phyloP scores from a whole-genome alignment of 2,113 vertebrate species.

The Steatornis caripensis region DNA sequence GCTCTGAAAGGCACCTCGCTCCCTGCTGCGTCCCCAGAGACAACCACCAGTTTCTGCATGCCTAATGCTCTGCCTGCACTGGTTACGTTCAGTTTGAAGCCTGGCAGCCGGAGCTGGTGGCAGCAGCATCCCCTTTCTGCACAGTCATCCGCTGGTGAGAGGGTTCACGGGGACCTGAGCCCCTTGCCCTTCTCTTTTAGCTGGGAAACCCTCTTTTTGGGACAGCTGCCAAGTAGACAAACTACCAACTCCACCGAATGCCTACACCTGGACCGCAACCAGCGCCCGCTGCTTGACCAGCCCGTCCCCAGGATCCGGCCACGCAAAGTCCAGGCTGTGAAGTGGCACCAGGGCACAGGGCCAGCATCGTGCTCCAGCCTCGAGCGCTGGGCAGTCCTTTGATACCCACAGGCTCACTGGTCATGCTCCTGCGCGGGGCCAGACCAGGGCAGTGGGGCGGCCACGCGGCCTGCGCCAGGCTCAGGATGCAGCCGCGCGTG shows the following conservation, averaged over 20 bases:
- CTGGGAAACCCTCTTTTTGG: neutral
- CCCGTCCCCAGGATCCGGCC: neutral
- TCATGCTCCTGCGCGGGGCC: neutral
- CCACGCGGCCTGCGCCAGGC: fast-evolving
- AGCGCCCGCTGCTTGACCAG: fast-evolving
- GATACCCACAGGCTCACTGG: neutral
- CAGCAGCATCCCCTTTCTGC: neutral
- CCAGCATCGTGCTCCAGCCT: fast-evolving
- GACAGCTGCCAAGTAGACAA: neutral
- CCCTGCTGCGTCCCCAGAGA: neutral
- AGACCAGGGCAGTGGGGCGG: neutral
- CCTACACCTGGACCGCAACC: neutral
- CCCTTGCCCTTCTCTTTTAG: neutral
- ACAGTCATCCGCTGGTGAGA: neutral
- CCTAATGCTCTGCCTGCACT: neutral
- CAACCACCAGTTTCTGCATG: neutral
- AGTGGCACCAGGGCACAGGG: neutral
- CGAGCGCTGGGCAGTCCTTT: neutral
- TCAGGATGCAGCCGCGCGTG: neutral
- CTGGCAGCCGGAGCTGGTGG: neutral
- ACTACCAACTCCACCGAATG: fast-evolving
- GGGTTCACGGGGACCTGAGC: neutral
- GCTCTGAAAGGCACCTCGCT: neutral
- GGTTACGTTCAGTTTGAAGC: neutral
- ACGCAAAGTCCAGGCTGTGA: fast-evolving